Base-by-base conservation (phyloP, 2,797 vertebrate genomes). In the Acropternis orthonyx region DNA sequence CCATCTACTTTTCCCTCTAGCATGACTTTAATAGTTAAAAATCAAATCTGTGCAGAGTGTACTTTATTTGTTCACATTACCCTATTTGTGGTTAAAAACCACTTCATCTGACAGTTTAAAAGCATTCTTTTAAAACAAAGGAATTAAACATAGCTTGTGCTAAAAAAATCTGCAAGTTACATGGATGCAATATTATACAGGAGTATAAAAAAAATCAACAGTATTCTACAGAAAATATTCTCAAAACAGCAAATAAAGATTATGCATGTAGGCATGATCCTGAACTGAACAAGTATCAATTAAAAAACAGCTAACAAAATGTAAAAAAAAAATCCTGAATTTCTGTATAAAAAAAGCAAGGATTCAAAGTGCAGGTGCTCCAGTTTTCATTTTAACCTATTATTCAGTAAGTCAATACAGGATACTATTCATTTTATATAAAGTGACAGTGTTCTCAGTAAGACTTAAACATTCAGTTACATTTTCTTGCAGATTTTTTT, bases 321-420 rank as follows among this genome's bases (percentile, higher is more conserved):
- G 26, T 1, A 39, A 78, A 91, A 81, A 89, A 71, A 78, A 74
- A 79, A 89, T 92, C 65, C 58, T 9, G 23, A 81, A 85, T 20
- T 77, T 77, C 74, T 82, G 85, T 85, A 92, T 97, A 97, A 95
- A 97, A 92, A 88, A 97, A 98, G 93, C 93, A 92, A 95, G 76
- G 93, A 96, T 97, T 98, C 97, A 99, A 98, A 98, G 98, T 99
- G 98, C 98, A 98, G 98, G 97, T 97, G 98, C 96, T 98, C 97
- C 94, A 97, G 91, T 92, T 93, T 94, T 95, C 97, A 94, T 97
- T 94, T 85, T 88, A 98, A 98, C 97, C 84, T 91, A 97, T 92
- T 95, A 86, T 87, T 97, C 95, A 90, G 91, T 94, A 96, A 94
- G 84, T 72, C 94, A 87, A 93, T 95, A 97, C 92, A 94, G 94